A percentile compares a stretch with the other conserved stretches of the same genome.
phyloP scores from a whole-genome alignment of 2,113 vertebrate genomes.

The Falcunculus frontatus region DNA sequence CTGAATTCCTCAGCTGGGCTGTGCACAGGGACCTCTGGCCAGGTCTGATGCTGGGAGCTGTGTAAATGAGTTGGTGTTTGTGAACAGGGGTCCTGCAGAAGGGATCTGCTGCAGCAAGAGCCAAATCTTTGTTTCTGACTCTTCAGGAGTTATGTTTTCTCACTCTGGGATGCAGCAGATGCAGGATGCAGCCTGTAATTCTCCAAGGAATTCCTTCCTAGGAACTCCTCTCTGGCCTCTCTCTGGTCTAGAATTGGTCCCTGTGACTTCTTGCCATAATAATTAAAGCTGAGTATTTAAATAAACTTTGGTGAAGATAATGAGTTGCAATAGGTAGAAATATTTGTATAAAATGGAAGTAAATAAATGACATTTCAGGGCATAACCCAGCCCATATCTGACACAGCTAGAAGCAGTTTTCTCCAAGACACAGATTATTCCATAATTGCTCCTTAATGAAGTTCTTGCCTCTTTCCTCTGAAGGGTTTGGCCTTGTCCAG shows the following conservation, averaged over 20 bases:
- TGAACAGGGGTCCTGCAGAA: background rate
- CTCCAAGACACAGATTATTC: background rate
- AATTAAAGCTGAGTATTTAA: background rate
- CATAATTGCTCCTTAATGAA: background rate
- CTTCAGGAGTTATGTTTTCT: background rate
- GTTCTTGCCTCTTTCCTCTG: background rate
- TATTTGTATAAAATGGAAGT: background rate
- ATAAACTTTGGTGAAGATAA: background rate
- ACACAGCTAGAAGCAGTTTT: background rate
- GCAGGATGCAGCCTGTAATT: no score
- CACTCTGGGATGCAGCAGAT: background rate
- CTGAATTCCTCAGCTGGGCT: background rate
- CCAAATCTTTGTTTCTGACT: background rate
- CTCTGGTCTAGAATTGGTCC: background rate
- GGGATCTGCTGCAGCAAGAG: background rate
- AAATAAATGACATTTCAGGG: background rate
- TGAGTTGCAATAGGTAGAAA: background rate
- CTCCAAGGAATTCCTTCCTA: background rate
- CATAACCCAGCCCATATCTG: background rate
- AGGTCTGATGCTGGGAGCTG: background rate
- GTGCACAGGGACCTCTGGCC: background rate
- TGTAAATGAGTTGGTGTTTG: fast-evolving
- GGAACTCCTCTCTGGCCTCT: background rate
- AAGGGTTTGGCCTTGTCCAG: background rate
- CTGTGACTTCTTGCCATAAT: background rate